Conservation (phyloP, 2,797 vertebrate species). For the Tarsius wallacei region DNA sequence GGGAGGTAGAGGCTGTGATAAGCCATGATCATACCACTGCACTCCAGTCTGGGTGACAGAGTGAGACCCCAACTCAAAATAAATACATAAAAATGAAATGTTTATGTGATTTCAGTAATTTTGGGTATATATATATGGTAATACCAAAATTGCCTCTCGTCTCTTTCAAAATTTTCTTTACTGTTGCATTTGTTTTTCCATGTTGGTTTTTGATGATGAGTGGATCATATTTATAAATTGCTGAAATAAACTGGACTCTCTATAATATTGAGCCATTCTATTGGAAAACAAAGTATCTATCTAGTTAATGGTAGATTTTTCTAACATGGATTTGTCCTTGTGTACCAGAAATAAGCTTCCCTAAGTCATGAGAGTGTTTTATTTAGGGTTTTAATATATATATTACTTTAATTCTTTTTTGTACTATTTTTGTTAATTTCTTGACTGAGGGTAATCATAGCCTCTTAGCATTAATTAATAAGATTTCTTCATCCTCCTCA, state of each 20-base stretch:
- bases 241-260: background rate
- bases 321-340: slow-evolving; percentile 9
- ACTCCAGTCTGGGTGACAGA: too few relatives aligned
- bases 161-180: slow-evolving; percentile 19
- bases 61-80: too few relatives aligned
- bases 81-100: too few relatives aligned
- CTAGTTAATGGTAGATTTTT: slow-evolving; percentile 43
- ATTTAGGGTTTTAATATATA: background rate
- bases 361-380: background rate
- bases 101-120: background rate
- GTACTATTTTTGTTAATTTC: slow-evolving; percentile 10
- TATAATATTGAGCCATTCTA: background rate
- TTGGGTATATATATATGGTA: slow-evolving; percentile 3
- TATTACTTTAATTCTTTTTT: background rate
- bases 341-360: background rate
- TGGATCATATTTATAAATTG: slow-evolving; percentile 19
- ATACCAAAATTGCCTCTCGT: background rate
- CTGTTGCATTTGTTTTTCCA: slow-evolving; percentile 1
- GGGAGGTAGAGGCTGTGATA: too few relatives aligned
- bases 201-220: slow-evolving; percentile 1
- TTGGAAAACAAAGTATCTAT: background rate
- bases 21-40: too few relatives aligned
- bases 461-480: slow-evolving; percentile 26
- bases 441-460: background rate
- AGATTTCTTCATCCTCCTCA: background rate